Evolutionary conservation across 1,140 invertebrate species (phyloP).

Genomic region (Sminthurides bifidus): DNA sequence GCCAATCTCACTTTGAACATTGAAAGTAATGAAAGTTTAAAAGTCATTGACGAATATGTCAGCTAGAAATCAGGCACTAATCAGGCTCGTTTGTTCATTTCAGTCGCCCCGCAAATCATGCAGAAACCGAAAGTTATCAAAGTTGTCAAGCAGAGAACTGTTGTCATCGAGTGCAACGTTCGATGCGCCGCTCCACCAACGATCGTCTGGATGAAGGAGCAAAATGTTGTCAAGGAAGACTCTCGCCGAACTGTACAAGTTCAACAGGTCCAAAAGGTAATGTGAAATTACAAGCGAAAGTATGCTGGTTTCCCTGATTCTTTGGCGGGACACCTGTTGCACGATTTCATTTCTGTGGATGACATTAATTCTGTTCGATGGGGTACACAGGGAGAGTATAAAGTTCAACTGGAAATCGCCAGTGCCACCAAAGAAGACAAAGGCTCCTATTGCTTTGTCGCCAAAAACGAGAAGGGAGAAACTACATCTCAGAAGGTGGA

Average conservation of each 20-base stretch:
- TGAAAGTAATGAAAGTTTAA: constrained; percentile 59
- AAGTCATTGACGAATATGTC: not conserved
- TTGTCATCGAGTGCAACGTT: constrained; percentile 80
- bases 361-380: too few species aligned
- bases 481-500: constrained; percentile 78
- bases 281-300: constrained; percentile 5
- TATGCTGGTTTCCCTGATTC: too few species aligned
- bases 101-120: constrained; percentile 85
- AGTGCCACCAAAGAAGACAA: constrained; percentile 65
- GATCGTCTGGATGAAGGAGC: constrained; percentile 81
- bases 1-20: constrained; percentile 94
- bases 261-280: constrained; percentile 63
- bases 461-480: constrained; percentile 87
- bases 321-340: too few species aligned
- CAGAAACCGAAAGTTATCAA: constrained; percentile 80
- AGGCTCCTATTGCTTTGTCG: constrained; percentile 78
- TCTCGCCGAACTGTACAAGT: constrained; percentile 59
- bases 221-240: constrained; percentile 60
- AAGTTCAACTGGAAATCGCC: constrained; percentile 73
- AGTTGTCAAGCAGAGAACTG: constrained; percentile 75
- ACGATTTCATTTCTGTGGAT: too few species aligned
- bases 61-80: not conserved
- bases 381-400: constrained; percentile 68
- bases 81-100: not conserved
- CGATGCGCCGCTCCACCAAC: constrained; percentile 75